Evolutionary conservation across 37 sponge, comb jelly and placozoan species (phyloP).

Genomic region (Diacarnus erythraeanus): DNA sequence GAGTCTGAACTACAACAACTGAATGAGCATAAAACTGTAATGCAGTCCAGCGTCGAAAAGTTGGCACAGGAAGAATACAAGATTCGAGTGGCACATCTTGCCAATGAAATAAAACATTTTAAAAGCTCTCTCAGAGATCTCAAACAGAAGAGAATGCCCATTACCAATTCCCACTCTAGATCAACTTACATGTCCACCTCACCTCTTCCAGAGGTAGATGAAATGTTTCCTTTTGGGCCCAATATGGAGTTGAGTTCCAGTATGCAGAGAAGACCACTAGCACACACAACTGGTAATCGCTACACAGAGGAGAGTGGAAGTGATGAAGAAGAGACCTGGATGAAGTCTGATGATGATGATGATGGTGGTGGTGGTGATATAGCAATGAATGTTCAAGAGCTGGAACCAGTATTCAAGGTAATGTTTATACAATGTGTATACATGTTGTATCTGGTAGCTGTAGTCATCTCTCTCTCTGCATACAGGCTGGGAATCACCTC

Average conservation of each 20-base stretch:
- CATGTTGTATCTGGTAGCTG: background rate
- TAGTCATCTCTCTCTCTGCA: background rate
- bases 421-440: background rate
- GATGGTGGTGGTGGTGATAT: background rate
- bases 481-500: background rate
- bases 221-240: no score
- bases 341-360: background rate
- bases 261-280: no score
- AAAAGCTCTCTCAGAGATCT: no score
- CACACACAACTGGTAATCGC: background rate
- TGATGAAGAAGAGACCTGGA: background rate
- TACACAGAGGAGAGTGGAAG: background rate
- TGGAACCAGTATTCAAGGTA: background rate
- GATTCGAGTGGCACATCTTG: no score
- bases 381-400: slow-evolving; percentile 21
- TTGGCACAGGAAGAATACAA: slow-evolving; percentile 15
- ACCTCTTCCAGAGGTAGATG: no score
- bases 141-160: no score
- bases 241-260: no score
- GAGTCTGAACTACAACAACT: slow-evolving; percentile 4
- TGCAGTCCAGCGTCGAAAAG: background rate
- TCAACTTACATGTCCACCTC: no score
- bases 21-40: background rate
- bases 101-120: no score
- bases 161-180: no score